A percentile compares a stretch with the other conserved stretches of the same genome.
Evolutionary conservation across 2,113 vertebrate genomes (phyloP).

Genomic region (Trinectes maculatus): DNA sequence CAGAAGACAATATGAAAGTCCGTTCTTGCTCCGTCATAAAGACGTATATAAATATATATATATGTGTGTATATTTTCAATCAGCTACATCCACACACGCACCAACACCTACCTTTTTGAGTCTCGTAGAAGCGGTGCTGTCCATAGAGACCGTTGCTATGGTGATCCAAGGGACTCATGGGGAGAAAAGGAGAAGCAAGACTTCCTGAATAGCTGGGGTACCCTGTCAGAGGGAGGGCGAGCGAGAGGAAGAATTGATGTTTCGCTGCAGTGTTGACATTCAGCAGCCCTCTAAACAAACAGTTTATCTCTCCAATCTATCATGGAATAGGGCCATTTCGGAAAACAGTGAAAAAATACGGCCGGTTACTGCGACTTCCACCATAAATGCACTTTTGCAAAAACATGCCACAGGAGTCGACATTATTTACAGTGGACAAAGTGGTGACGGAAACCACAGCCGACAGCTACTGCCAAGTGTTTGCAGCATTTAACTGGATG

Average conservation of each 20-base stretch:
- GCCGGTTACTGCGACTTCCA: slow-evolving; percentile 62
- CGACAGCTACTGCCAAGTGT: slow-evolving; percentile 64
- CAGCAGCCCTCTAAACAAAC: slow-evolving; percentile 74
- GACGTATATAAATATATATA: too few relatives aligned
- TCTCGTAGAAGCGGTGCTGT: slow-evolving; percentile 96
- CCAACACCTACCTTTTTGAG: slow-evolving; percentile 88
- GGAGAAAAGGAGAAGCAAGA: slow-evolving; percentile 95
- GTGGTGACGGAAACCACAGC: slow-evolving; percentile 77
- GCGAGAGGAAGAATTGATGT: slow-evolving; percentile 71
- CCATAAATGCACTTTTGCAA: slow-evolving; percentile 72
- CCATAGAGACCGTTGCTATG: slow-evolving; percentile 94
- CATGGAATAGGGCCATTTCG: slow-evolving; percentile 59
- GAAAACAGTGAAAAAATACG: slow-evolving; percentile 54
- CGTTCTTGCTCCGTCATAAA: too few relatives aligned
- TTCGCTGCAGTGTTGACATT: slow-evolving; percentile 66
- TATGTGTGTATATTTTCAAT: slow-evolving; percentile 23
- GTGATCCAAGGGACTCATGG: slow-evolving; percentile 98
- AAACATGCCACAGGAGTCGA: slow-evolving; percentile 71
- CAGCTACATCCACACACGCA: slow-evolving; percentile 21
- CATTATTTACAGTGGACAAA: slow-evolving; percentile 79
- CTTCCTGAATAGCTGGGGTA: slow-evolving; percentile 97
- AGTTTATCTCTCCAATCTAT: slow-evolving; percentile 71
- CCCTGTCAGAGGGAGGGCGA: slow-evolving; percentile 79
- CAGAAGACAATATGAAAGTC: not conserved
- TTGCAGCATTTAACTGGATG: slow-evolving; percentile 65